A percentile compares a stretch with the other conserved stretches of the same genome.
Evolutionary conservation across 2,797 vertebrate species (phyloP).

Genomic region (Ptychobarbus kaznakovi): DNA sequence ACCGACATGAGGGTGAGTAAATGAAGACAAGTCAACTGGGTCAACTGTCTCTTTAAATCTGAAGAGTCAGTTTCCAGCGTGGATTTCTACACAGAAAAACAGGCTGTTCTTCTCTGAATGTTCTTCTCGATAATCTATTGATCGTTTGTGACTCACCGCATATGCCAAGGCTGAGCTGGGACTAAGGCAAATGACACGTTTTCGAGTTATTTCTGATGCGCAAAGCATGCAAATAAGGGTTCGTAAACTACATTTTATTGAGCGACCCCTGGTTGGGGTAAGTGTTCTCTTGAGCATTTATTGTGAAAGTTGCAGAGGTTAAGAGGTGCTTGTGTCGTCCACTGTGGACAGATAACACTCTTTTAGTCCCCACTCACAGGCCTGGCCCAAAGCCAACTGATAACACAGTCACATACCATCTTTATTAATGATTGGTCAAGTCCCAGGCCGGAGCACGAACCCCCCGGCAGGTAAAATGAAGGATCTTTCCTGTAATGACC

Average conservation of each 20-base stretch:
- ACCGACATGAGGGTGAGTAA: neutral
- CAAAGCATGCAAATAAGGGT: constrained; percentile 32
- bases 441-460: constrained; percentile 61
- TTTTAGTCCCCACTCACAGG: constrained; percentile 59
- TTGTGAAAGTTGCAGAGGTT: constrained; percentile 51
- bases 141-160: constrained; percentile 18
- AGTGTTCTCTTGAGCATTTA: constrained; percentile 45
- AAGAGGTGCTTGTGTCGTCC: constrained; percentile 58
- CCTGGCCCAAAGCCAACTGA: constrained; percentile 76
- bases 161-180: neutral
- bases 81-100: constrained; percentile 1
- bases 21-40: neutral
- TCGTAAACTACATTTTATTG: constrained; percentile 16
- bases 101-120: neutral
- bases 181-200: constrained; percentile 14
- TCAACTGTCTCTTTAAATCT: neutral
- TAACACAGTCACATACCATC: constrained; percentile 80
- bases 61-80: neutral
- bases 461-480: constrained; percentile 52
- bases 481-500: constrained; percentile 49
- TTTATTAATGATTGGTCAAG: constrained; percentile 84
- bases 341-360: constrained; percentile 72
- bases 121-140: neutral
- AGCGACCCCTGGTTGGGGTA: constrained; percentile 21
- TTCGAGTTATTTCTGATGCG: neutral